Percentiles rank a stretch among this genome's conserved stretches.
These are phyloP conservation scores for Atta texana DNA, from an alignment of 1,140 invertebrate genomes.

Conservation along the genomic window DNA sequence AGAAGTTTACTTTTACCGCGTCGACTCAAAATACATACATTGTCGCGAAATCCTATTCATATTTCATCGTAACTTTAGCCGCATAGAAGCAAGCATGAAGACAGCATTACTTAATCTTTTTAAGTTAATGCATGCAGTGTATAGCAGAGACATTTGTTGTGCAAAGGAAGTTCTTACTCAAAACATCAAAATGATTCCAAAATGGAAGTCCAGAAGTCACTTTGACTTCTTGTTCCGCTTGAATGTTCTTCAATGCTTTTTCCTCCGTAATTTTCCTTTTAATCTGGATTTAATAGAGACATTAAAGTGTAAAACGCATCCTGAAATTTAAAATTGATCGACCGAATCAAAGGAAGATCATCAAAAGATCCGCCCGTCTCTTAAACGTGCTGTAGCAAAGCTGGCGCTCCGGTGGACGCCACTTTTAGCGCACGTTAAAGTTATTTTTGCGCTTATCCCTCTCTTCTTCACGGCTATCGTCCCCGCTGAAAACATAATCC, in stretches of 20 bases:
- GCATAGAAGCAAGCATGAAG: background rate
- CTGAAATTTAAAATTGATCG: constrained; percentile 13
- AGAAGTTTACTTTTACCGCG: constrained; percentile 26
- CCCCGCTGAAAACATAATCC: constrained; percentile 75
- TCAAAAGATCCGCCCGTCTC: constrained; percentile 44
- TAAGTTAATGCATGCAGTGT: background rate
- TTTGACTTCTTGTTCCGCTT: no score
- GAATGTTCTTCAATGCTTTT: no score
- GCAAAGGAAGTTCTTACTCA: background rate
- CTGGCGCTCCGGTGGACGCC: constrained; percentile 80
- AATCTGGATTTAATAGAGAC: background rate
- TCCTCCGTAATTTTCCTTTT: no score
- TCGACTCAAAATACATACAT: constrained; percentile 53
- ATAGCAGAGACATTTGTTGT: background rate
- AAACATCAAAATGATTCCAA: no score
- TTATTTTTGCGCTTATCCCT: constrained; percentile 83
- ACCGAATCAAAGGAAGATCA: background rate
- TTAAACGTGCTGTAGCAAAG: constrained; percentile 76
- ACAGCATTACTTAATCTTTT: background rate
- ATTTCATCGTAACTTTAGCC: background rate
- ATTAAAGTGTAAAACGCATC: background rate
- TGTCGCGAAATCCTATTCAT: constrained; percentile 2
- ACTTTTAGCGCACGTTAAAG: constrained; percentile 83
- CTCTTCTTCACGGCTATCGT: constrained; percentile 70
- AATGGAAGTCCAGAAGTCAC: no score